Percentiles rank a stretch among this genome's conserved stretches.
Evolutionary conservation across 37 sponge, comb jelly and placozoan species (phyloP).

Genomic region (Spongilla lacustris): DNA sequence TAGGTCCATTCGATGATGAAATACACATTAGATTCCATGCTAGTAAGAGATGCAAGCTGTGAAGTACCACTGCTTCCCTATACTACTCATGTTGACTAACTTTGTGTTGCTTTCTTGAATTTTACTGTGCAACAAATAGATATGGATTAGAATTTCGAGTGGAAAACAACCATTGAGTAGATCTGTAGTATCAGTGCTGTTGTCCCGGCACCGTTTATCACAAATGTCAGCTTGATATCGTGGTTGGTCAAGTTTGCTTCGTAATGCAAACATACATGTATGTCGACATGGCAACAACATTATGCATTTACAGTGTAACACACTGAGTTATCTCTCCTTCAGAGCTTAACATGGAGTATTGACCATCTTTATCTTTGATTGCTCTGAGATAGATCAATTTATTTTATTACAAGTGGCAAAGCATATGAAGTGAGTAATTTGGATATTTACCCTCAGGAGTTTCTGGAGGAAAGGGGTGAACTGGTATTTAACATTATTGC

Average conservation of each 20-base stretch:
- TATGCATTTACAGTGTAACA: constrained; percentile 38
- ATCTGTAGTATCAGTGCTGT: constrained; percentile 31
- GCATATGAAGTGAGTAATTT: constrained; percentile 57
- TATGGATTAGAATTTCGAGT: background rate
- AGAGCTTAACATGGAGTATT: constrained; percentile 12
- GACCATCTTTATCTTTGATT: constrained; percentile 15
- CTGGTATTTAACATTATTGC: no score
- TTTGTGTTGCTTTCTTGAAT: constrained; percentile 8
- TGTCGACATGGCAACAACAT: no score
- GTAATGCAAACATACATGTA: background rate
- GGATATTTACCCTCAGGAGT: constrained; percentile 31
- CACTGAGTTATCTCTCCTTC: constrained; percentile 24
- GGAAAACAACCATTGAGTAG: constrained; percentile 36
- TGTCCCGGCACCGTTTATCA: constrained; percentile 45
- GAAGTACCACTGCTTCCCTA: constrained; percentile 32
- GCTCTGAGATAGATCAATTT: constrained; percentile 18
- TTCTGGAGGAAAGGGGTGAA: constrained; percentile 14
- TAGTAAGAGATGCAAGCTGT: constrained; percentile 49
- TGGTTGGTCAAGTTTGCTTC: constrained; percentile 8
- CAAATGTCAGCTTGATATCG: constrained; percentile 23
- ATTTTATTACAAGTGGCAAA: constrained; percentile 19
- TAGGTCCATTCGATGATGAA: constrained; percentile 27
- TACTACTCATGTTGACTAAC: constrained; percentile 67
- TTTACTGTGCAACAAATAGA: background rate
- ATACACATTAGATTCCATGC: constrained; percentile 39